Evolutionary conservation across 2,113 vertebrate genomes (phyloP).

Genomic region (Semnopithecus entellus): DNA sequence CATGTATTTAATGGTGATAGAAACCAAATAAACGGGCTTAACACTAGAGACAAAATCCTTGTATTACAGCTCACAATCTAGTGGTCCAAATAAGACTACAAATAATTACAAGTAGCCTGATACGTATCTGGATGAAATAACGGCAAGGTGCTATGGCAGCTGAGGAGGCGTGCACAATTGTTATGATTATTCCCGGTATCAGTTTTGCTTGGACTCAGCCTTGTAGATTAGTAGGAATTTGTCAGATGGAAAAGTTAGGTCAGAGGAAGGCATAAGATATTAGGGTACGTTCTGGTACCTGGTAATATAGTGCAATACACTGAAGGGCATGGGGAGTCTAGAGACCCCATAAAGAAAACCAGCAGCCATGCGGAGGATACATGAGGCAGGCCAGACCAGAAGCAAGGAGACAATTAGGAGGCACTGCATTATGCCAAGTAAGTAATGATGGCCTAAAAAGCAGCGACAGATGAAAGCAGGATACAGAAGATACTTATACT

Average conservation of each 20-base stretch:
- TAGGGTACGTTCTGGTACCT: not conserved
- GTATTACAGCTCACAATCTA: not conserved
- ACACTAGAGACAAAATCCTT: not conserved
- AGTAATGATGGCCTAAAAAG: not conserved
- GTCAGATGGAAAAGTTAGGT: not conserved
- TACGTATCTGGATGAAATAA: not conserved
- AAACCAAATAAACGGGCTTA: not conserved
- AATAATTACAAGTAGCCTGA: not conserved
- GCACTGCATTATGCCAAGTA: not conserved
- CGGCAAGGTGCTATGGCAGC: not conserved
- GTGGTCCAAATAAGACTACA: not conserved
- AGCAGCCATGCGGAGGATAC: not conserved
- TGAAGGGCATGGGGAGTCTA: not conserved
- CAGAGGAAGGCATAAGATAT: not conserved
- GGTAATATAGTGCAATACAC: not conserved
- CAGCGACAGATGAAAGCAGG: not conserved
- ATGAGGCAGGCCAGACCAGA: not conserved
- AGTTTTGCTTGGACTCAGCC: not conserved
- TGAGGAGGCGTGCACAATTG: not conserved
- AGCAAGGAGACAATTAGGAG: not conserved
- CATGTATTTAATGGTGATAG: not conserved
- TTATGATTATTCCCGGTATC: not conserved
- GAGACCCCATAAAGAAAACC: not conserved
- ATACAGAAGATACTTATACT: not conserved
- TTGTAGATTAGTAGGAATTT: not conserved